Evolutionary conservation across 2,888 invertebrate genomes (phyloP).

Genomic region (Drosophila borealis): DNA sequence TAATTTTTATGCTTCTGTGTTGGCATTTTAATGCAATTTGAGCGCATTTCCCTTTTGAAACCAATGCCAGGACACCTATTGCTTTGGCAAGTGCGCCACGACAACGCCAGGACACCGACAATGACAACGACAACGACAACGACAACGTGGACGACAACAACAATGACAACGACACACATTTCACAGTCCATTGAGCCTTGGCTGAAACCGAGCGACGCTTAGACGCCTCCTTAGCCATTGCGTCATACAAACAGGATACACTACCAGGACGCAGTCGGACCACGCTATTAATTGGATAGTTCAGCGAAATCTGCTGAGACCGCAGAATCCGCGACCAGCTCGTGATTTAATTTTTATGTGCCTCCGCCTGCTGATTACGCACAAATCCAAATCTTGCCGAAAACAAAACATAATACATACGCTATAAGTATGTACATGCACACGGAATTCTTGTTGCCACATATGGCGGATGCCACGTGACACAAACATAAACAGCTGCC

Average conservation of each 20-base stretch:
- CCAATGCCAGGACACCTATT: constrained; percentile 80
- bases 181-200: constrained; percentile 76
- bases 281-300: constrained; percentile 62
- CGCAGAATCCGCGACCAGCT: constrained; percentile 49
- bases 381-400: constrained; percentile 41
- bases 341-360: constrained; percentile 49
- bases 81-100: constrained; percentile 69
- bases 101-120: constrained; percentile 52
- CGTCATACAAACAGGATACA: constrained; percentile 67
- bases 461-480: constrained; percentile 77
- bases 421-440: neutral
- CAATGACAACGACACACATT: constrained; percentile 68
- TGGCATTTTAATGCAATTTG: constrained; percentile 81
- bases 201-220: constrained; percentile 54
- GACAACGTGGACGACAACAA: constrained; percentile 18
- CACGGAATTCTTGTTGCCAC: constrained; percentile 47
- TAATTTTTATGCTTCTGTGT: constrained; percentile 79
- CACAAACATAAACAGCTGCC: constrained; percentile 66
- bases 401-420: constrained; percentile 7
- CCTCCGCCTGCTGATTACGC: constrained; percentile 67
- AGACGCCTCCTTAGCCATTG: constrained; percentile 65
- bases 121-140: constrained; percentile 30
- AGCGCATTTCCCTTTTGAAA: constrained; percentile 80
- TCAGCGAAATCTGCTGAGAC: constrained; percentile 60
- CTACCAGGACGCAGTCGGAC: constrained; percentile 26